Evolutionary conservation across 2,113 vertebrate genomes (phyloP).

Genomic region (Hystrix brachyura): DNA sequence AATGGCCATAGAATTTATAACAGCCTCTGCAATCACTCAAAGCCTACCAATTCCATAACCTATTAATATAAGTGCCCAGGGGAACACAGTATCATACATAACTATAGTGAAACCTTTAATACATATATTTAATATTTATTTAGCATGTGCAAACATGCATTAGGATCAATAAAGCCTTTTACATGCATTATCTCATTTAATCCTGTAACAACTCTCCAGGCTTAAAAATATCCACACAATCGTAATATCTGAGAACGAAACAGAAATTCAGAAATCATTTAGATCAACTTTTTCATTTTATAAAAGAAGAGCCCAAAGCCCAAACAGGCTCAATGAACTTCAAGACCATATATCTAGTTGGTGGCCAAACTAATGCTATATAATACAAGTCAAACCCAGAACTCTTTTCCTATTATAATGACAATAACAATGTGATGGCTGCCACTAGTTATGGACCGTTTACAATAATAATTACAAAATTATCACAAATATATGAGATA

Average conservation of each 20-base stretch:
- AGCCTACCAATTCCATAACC: neutral
- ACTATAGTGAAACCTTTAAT: neutral
- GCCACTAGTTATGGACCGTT: neutral
- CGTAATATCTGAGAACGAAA: slow-evolving; percentile 29
- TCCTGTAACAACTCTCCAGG: neutral
- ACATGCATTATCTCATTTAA: slow-evolving; percentile 29
- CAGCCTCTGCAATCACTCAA: neutral
- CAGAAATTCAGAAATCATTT: slow-evolving; percentile 54
- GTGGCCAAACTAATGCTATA: slow-evolving; percentile 8
- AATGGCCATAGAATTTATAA: slow-evolving; percentile 2
- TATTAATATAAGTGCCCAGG: neutral
- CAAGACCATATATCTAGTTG: neutral
- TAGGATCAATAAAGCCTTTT: neutral
- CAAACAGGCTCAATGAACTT: slow-evolving; percentile 27
- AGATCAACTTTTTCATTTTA: neutral
- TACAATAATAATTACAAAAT: slow-evolving; percentile 6
- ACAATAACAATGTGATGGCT: neutral
- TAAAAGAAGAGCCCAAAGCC: neutral
- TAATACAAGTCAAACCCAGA: neutral
- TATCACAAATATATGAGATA: neutral
- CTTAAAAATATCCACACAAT: neutral
- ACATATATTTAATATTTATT: slow-evolving; percentile 33
- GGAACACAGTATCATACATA: neutral
- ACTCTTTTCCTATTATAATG: neutral
- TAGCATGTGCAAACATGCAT: neutral